Percentiles rank a stretch among this genome's conserved stretches.
phyloP scores from a whole-genome alignment of 2,113 vertebrate genomes.

The Dipodomys stephensi region DNA sequence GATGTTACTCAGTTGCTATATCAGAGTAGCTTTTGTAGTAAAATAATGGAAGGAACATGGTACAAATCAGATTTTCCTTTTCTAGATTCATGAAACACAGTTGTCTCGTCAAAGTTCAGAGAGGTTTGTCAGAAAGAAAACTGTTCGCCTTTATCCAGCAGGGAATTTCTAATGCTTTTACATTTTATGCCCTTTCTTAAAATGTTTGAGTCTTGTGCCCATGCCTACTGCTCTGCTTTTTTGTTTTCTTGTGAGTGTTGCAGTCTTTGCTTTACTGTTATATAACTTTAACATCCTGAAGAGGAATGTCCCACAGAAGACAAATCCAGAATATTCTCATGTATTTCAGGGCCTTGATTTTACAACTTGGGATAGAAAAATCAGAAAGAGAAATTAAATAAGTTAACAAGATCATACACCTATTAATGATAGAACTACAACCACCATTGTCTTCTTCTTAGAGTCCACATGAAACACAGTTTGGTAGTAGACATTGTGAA shows the following conservation, averaged over 20 bases:
- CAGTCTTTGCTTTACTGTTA: not conserved
- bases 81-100: not conserved
- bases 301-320: not conserved
- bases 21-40: not conserved
- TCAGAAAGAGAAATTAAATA: not conserved
- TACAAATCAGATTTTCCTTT: conserved; percentile 8
- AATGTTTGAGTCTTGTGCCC: not conserved
- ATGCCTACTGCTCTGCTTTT: no score
- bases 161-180: not conserved
- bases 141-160: not conserved
- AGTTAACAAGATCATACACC: not conserved
- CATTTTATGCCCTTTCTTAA: not conserved
- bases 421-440: not conserved
- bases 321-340: not conserved
- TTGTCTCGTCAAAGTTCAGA: not conserved
- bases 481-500: not conserved
- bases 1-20: not conserved
- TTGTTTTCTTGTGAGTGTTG: not conserved
- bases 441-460: not conserved
- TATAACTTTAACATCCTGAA: not conserved
- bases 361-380: not conserved
- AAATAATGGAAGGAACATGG: not conserved
- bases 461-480: not conserved
- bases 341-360: not conserved
- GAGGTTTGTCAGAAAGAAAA: not conserved